phyloP scores from a whole-genome alignment of 2,888 invertebrate genomes.

The Polyommatus iphigenia region DNA sequence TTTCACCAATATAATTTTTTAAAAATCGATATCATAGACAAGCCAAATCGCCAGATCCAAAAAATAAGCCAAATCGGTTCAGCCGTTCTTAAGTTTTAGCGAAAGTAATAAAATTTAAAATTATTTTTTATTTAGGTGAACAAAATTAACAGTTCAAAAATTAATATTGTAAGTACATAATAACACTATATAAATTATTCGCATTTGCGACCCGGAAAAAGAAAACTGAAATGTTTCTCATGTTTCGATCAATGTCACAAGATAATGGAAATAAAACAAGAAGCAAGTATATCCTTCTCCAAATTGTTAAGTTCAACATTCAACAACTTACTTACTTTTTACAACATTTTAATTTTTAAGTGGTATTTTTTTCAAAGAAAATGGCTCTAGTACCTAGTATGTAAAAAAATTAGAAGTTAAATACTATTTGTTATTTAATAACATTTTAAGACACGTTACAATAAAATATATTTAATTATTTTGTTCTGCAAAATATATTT shows the following conservation, averaged over 20 bases:
- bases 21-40: no score
- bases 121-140: no score
- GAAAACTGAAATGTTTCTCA: not conserved
- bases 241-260: constrained; percentile 11
- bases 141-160: no score
- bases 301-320: constrained; percentile 8
- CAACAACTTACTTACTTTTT: no score
- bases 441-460: no score
- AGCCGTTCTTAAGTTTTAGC: no score
- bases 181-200: not conserved
- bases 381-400: not conserved
- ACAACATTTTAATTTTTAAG: no score
- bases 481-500: not conserved
- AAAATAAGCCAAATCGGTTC: no score
- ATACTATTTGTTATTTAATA: no score
- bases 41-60: no score
- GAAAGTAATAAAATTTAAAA: no score
- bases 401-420: not conserved
- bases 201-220: constrained; percentile 2
- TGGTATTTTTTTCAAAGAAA: not conserved
- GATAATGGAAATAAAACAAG: constrained; percentile 11
- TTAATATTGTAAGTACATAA: not conserved
- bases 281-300: constrained; percentile 4
- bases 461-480: not conserved
- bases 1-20: no score